Base-by-base conservation (phyloP, 2,113 vertebrate species). In the Gasterosteus aculeatus region DNA sequence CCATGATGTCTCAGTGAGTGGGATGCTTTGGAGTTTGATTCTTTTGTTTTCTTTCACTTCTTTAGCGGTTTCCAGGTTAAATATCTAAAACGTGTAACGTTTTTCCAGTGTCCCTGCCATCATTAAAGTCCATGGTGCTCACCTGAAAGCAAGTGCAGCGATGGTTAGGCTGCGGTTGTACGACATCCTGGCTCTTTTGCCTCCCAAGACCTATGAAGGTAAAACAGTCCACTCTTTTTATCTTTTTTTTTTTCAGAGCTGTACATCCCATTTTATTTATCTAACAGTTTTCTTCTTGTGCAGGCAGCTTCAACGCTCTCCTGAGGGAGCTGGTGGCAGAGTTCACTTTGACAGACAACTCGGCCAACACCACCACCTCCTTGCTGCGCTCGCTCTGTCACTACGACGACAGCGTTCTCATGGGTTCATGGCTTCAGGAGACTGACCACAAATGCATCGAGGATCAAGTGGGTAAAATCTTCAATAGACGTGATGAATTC, bases 1-100 rank as follows among this genome's bases (percentile, higher is more conserved):
- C 97, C 64, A 99, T 99, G 98, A 97, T 99, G 96, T 98, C 98
- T 0, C 98, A 99, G 98, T 99, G 93, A 98, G 98, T 98, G 74
- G 79, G 38, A 67, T 31, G 10, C 29, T 80, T 58, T 56, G 41
- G 33, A 69, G 0, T 57, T 1, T 22, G 49, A 44, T n/a, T 35
- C 11, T n/a, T 58, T 58, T 8, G 19, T 58, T 59, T 69, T 54
- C 5, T 29, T 42, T 7, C 19, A 33, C 47, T 63, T 56, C 0
- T 51, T n/a, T 56, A 0, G 26, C 14, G 60, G 35, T 69, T 61
- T 75, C 53, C 7, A 2, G 1, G 39, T 61, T 5, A 7, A 15
- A 9, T 33, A 5, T 49, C 26, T 44, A 10, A 42, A 35, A 5
- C 39, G 22, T 71, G 9, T 56, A 16, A 35, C 60, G 41, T 58